phyloP scores from a whole-genome alignment of 2,888 invertebrate species.

The Cantharis flavilabris region DNA sequence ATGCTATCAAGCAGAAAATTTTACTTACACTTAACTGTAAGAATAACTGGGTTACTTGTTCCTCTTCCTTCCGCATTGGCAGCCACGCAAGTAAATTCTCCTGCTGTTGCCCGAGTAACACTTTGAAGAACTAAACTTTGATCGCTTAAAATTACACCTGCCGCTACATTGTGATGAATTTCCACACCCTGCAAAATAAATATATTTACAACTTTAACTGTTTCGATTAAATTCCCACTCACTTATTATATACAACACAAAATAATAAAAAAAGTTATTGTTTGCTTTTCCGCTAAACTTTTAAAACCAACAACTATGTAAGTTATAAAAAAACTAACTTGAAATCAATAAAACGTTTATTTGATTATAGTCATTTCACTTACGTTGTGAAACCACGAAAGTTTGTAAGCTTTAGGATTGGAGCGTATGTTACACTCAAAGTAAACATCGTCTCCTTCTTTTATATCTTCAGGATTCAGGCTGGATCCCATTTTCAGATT shows the following conservation, averaged over 20 bases:
- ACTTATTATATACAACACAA: constrained; percentile 8
- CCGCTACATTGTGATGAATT: constrained; percentile 80
- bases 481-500: constrained; percentile 83
- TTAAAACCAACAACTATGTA: neutral
- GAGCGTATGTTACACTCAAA: constrained; percentile 85
- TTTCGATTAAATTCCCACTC: neutral
- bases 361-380: constrained; percentile 55
- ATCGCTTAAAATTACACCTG: constrained; percentile 83
- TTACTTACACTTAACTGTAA: constrained; percentile 72
- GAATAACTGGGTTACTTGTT: constrained; percentile 71
- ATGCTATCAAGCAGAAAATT: constrained; percentile 4
- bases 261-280: constrained; percentile 29
- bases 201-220: neutral
- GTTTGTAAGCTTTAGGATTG: constrained; percentile 82
- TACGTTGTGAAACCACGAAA: constrained; percentile 88
- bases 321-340: constrained; percentile 2
- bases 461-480: constrained; percentile 83
- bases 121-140: constrained; percentile 85
- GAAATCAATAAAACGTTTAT: constrained; percentile 9
- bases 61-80: constrained; percentile 85
- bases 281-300: neutral
- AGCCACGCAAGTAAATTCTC: constrained; percentile 85
- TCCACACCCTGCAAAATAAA: constrained; percentile 69
- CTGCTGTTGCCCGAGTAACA: constrained; percentile 80
- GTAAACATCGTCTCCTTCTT: constrained; percentile 88